Percentiles rank a stretch among this genome's conserved stretches.
Conservation (phyloP, 2,797 vertebrate genomes). For the Ceryle rudis region DNA sequence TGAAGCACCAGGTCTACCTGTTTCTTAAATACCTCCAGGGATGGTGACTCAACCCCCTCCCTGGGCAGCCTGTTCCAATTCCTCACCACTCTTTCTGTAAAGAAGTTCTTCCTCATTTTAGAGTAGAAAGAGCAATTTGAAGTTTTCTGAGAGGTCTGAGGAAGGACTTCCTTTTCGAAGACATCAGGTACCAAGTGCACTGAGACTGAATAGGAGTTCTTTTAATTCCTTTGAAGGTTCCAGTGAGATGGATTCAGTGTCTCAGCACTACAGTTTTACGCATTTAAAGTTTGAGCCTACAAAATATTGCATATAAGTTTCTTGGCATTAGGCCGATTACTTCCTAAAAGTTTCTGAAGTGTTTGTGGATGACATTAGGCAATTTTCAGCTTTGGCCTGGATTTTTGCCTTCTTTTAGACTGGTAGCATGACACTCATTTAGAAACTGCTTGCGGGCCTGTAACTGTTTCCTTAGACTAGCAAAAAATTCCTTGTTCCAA, state of each 20-base stretch:
- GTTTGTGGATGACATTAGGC: not conserved
- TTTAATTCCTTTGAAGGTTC: not conserved
- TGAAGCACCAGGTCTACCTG: no score
- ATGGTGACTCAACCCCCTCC: no score
- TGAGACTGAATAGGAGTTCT: not conserved
- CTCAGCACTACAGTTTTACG: not conserved
- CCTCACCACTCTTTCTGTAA: no score
- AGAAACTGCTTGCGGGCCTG: not conserved
- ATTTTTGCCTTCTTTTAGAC: not conserved
- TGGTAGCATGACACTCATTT: not conserved
- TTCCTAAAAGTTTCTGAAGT: not conserved
- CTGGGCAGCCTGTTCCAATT: no score
- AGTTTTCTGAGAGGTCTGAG: not conserved
- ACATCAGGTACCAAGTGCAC: not conserved
- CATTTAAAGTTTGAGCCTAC: not conserved
- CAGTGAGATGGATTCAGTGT: not conserved
- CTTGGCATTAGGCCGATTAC: not conserved
- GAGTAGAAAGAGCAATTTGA: not conserved
- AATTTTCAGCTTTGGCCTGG: not conserved
- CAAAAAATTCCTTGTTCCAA: not conserved
- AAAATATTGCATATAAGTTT: not conserved
- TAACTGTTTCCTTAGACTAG: not conserved
- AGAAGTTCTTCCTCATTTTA: not conserved
- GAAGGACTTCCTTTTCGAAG: not conserved
- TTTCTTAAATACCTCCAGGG: no score